Evolutionary conservation across 2,888 invertebrate genomes (phyloP), one percentile per base, ranked within the genome.

Genomic region (Cylindroiulus punctatus): DNA sequence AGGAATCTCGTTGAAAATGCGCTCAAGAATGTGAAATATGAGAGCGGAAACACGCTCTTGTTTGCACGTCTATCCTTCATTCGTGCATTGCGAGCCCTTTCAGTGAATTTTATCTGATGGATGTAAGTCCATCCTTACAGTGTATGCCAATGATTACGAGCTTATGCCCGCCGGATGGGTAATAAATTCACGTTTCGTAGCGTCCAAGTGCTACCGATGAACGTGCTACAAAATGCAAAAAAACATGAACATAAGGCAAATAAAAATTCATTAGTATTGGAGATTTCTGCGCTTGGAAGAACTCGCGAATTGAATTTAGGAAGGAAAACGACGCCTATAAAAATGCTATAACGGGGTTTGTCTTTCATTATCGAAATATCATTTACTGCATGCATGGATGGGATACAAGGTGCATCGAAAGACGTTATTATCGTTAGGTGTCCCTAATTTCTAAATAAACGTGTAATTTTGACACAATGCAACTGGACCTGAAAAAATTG

Each of bases 101-200:
- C 30, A 30, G 17, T 76, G 76, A 76, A 76, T 32, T 32, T 76
- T 76, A 76, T 76, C 76, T 32, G 76, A 14, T 76, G 14, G 76
- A 26, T 76, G 30, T 32, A 76, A 76, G 76, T 76, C 76, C 76
- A 30, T 76, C 76, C 30, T 76, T 76, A n/a, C n/a, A n/a, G n/a
- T n/a, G n/a, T 36, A 76, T 76, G 76, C 76, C 26, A 76, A 76
- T 76, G 76, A 76, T 76, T 76, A 76, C 76, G 30, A 76, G 76
- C 76, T 76, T 76, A 76, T 14, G 30, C 12, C 65, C 32, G 30
- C 30, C 12, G 32, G 76, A 32, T 8, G 8, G 5, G 76, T 76
- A 30, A 76, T 76, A 76, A 76, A 76, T 76, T 30, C 76, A 14
- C 14, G 76, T 30, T 30, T 76, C 76, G 32, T 14, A 17, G 30